Percentiles rank a stretch among this genome's conserved stretches.
phyloP scores from a whole-genome alignment of 2,113 vertebrate genomes.

The Rhea americana region DNA sequence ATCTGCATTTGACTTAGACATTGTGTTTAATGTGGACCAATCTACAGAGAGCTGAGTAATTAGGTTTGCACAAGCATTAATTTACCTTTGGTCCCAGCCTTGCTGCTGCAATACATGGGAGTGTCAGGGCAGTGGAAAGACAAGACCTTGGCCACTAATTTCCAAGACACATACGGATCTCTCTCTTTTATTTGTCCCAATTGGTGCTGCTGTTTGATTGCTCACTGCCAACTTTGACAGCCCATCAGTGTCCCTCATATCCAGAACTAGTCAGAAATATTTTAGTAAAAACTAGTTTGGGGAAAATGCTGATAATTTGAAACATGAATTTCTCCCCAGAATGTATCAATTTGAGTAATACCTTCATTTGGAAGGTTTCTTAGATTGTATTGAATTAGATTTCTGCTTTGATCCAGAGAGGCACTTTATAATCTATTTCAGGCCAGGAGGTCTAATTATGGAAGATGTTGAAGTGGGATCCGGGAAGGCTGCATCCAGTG shows the following conservation, averaged over 20 bases:
- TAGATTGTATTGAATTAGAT: neutral
- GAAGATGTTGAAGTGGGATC: neutral
- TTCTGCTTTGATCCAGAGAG: neutral
- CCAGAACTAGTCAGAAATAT: neutral
- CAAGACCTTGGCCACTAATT: neutral
- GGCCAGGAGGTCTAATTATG: neutral
- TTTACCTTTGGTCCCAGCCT: neutral
- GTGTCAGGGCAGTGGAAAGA: neutral
- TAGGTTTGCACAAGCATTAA: neutral
- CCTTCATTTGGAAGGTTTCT: neutral
- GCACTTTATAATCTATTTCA: neutral
- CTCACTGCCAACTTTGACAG: accelerated
- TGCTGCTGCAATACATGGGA: accelerated
- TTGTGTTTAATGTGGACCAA: neutral
- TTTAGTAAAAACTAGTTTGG: neutral
- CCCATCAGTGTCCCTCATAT: accelerated
- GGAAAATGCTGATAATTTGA: accelerated
- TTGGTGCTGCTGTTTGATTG: neutral
- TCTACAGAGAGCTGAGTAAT: neutral
- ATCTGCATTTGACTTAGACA: neutral
- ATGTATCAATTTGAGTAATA: neutral
- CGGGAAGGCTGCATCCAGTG: neutral
- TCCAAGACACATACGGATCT: neutral
- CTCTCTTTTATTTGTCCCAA: neutral
- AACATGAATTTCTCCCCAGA: neutral